These are phyloP conservation scores for Eupithecia subfuscata DNA, from an alignment of 2,888 invertebrate genomes.

Conservation along the genomic window DNA sequence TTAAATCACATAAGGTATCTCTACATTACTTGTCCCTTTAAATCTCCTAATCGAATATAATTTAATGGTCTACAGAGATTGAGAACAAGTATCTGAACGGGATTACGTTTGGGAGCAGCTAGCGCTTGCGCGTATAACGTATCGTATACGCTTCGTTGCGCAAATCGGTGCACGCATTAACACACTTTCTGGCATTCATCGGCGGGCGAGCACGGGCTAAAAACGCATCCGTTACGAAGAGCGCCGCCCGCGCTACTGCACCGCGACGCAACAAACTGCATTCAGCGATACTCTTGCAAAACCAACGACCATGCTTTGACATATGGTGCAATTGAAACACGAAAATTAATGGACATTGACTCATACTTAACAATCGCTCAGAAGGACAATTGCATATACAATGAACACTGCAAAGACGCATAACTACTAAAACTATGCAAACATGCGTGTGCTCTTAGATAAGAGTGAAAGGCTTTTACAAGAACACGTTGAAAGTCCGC, in stretches of 20 bases:
- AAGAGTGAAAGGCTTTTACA: slow-evolving; percentile 83
- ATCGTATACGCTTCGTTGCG: slow-evolving; percentile 71
- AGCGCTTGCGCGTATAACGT: slow-evolving; percentile 56
- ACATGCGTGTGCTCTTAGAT: slow-evolving; percentile 63
- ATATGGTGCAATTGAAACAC: slow-evolving; percentile 41
- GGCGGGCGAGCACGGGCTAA: slow-evolving; percentile 63
- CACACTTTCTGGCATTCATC: slow-evolving; percentile 72
- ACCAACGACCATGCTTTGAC: slow-evolving; percentile 35
- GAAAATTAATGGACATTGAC: slow-evolving; percentile 36
- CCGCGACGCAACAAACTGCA: slow-evolving; percentile 34
- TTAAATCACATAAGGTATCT: not conserved
- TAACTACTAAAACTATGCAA: slow-evolving; percentile 38
- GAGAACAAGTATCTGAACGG: slow-evolving; percentile 51
- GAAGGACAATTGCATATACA: slow-evolving; percentile 22
- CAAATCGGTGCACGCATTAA: slow-evolving; percentile 69
- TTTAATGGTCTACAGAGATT: not conserved
- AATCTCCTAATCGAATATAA: not conserved
- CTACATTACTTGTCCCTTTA: not conserved
- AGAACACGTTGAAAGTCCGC: slow-evolving; percentile 78
- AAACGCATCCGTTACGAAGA: slow-evolving; percentile 72
- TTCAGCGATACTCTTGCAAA: slow-evolving; percentile 40
- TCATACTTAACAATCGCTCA: slow-evolving; percentile 28
- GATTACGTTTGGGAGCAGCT: slow-evolving; percentile 61
- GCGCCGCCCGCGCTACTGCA: slow-evolving; percentile 38
- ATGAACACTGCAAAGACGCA: slow-evolving; percentile 17